phyloP scores from a whole-genome alignment of 2,113 vertebrate genomes.

The Lepus timidus region DNA sequence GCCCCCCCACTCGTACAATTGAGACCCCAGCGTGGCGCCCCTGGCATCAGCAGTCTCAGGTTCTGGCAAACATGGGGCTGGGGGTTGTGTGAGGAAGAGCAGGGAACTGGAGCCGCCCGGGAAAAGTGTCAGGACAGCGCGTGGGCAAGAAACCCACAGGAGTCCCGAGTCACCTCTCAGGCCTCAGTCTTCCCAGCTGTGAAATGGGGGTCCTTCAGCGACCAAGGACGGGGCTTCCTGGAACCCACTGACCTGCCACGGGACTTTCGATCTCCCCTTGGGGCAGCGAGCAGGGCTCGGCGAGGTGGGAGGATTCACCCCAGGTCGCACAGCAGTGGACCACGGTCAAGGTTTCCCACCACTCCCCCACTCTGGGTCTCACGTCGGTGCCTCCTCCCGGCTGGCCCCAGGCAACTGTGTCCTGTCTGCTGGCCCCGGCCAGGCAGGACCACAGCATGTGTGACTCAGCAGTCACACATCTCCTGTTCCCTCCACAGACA shows the following conservation, averaged over 20 bases:
- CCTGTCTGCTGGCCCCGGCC: neutral
- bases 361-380: neutral
- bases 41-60: too few species aligned
- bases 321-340: neutral
- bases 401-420: neutral
- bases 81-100: too few species aligned
- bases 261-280: neutral
- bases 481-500: neutral
- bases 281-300: neutral
- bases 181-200: neutral
- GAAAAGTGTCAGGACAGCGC: too few species aligned
- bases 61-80: too few species aligned
- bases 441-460: neutral
- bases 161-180: too few species aligned
- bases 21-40: neutral
- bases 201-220: neutral
- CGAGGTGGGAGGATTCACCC: neutral
- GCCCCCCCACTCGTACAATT: neutral
- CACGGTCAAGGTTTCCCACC: neutral
- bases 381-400: neutral
- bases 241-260: neutral
- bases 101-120: too few species aligned
- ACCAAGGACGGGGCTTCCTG: neutral
- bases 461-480: slow-evolving; percentile 39
- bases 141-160: too few species aligned